These are phyloP conservation scores for Clupea harengus DNA, from an alignment of 2,113 vertebrate species.

Conservation along the genomic window DNA sequence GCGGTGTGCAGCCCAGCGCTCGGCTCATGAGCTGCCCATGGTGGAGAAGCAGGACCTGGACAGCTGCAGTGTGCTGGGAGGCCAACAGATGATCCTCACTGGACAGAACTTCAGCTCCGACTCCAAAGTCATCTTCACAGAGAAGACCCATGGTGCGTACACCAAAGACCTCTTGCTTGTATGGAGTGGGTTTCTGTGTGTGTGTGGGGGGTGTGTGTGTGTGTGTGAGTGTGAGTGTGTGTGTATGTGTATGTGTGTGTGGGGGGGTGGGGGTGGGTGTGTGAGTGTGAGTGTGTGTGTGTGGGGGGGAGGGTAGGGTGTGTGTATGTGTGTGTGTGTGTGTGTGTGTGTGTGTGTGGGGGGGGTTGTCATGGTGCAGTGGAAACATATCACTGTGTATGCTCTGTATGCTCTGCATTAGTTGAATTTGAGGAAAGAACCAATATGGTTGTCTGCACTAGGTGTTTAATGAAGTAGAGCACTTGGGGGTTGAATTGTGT, in stretches of 20 bases:
- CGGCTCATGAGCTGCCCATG: conserved; percentile 96
- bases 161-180: not conserved
- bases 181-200: not conserved
- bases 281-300: too few relatives aligned
- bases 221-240: too few relatives aligned
- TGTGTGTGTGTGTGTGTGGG: too few relatives aligned
- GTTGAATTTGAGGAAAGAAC: not conserved
- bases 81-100: conserved; percentile 96
- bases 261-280: too few relatives aligned
- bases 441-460: not conserved
- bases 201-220: too few relatives aligned
- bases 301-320: too few relatives aligned
- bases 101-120: conserved; percentile 97
- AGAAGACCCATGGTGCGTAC: conserved; percentile 89
- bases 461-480: not conserved
- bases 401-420: not conserved
- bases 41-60: conserved; percentile 96
- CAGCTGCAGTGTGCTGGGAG: conserved; percentile 89
- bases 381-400: not conserved
- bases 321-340: too few relatives aligned
- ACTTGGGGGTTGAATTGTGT: not conserved
- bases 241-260: too few relatives aligned
- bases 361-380: not conserved
- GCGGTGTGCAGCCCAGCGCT: conserved; percentile 84
- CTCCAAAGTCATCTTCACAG: conserved; percentile 93